Evolutionary conservation across 1,140 invertebrate genomes (phyloP).

Genomic region (Fopius arisanus): DNA sequence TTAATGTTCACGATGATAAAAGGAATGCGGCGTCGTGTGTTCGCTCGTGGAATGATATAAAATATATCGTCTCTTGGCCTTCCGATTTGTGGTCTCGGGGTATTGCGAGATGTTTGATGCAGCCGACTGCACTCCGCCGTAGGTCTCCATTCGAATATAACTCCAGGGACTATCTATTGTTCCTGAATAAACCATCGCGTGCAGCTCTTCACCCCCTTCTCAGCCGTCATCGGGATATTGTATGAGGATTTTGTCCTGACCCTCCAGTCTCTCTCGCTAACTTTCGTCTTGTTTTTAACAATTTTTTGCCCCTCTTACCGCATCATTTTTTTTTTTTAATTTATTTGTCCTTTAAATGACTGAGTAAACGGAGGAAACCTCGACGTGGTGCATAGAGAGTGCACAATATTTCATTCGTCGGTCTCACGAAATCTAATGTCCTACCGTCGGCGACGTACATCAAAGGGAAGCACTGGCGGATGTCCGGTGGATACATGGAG

Average conservation of each 20-base stretch:
- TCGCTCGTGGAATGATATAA: slow-evolving; percentile 5
- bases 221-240: slow-evolving; percentile 28
- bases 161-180: slow-evolving; percentile 49
- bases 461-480: slow-evolving; percentile 28
- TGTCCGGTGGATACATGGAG: slow-evolving; percentile 7
- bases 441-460: slow-evolving; percentile 17
- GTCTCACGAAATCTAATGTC: not conserved
- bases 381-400: not conserved
- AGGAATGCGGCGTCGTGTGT: slow-evolving; percentile 31
- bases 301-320: not conserved
- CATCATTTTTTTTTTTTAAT: not conserved
- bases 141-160: slow-evolving; percentile 40
- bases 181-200: slow-evolving; percentile 57
- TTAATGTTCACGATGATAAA: not conserved
- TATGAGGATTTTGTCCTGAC: not conserved
- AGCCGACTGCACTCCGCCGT: slow-evolving; percentile 47
- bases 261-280: slow-evolving; percentile 28
- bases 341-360: not conserved
- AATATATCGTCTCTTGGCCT: slow-evolving; percentile 37
- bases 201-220: slow-evolving; percentile 34
- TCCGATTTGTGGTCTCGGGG: slow-evolving; percentile 42
- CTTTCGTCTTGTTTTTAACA: slow-evolving; percentile 1
- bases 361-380: not conserved
- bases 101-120: slow-evolving; percentile 49
- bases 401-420: slow-evolving; percentile 57